Conservation (phyloP, 2,797 vertebrate genomes). For the Rhabdophis nuchalis region DNA sequence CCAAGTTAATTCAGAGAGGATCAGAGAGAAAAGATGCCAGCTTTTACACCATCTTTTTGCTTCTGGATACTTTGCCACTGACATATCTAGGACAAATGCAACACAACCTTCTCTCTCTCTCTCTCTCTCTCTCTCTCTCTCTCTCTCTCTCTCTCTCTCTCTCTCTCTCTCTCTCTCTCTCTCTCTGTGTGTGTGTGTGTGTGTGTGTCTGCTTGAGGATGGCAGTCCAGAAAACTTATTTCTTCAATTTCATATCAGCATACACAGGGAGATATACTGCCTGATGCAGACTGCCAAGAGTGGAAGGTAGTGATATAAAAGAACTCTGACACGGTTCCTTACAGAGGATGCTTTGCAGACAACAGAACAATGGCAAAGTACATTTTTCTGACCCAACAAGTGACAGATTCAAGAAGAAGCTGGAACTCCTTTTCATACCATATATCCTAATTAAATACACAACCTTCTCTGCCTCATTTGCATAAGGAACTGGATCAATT, state of each 20-base stretch:
- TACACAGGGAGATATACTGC: background rate
- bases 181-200: too few species aligned
- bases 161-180: too few species aligned
- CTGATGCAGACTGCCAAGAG: background rate
- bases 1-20: background rate
- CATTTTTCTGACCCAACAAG: background rate
- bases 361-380: background rate
- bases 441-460: background rate
- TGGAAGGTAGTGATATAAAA: background rate
- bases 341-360: background rate
- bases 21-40: background rate
- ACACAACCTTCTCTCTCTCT: too few species aligned
- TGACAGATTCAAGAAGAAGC: background rate
- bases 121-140: too few species aligned
- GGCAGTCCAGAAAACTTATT: background rate
- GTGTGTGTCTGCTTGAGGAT: background rate
- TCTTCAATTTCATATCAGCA: background rate
- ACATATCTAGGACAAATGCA: background rate
- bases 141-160: too few species aligned
- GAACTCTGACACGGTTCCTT: background rate
- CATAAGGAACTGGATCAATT: background rate
- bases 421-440: background rate
- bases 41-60: background rate
- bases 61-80: background rate
- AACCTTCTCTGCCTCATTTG: background rate